Base-by-base conservation (phyloP, 2,113 vertebrate genomes). In the Nettapus auritus region DNA sequence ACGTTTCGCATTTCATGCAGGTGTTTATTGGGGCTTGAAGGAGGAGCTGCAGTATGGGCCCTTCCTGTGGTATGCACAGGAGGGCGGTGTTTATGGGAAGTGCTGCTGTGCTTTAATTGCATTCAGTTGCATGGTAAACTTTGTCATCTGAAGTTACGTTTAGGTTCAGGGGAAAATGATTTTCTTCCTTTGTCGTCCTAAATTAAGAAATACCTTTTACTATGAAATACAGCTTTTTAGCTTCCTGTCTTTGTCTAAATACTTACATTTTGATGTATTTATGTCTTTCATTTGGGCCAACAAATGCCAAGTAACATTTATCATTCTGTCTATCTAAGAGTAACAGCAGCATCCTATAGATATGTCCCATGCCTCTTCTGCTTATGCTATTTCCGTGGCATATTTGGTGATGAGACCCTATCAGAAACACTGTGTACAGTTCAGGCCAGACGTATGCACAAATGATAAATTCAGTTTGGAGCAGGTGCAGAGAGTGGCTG, bases 1-100 rank as follows among this genome's bases (percentile, higher is more conserved):
- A 34, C 23, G 31, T 88, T 93, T 94, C 67, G 26, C 40, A 14
- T 66, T 70, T 85, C 17, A 10, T 75, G 59, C 70, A 85, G 48
- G 53, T 91, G 66, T 92, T 68, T 64, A n/a, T 88, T 29, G 21
- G 16, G 34, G 60, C 74, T 92, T 90, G 69, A 87, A 95, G 90
- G 67, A 66, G 23, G 75, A 84, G 62, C 73, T 60, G 26, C 53
- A 11, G 73, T 48, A 46, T 55, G 44, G 83, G 63, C 40, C 53
- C 66, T 74, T 70, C 56, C 64, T 77, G 82, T 75, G 55, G 82
- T 75, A 57, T 11, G 13, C 68, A 86, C 53, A 78, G 52, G 53
- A 69, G 36, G 70, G 71, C 89, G 78, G 28, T 81, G 81, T 90
- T 94, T 88, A 38, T 31, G 80, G 56, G 53, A 81, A 48, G 60